Percentiles rank a stretch among this genome's conserved stretches.
Evolutionary conservation across 1,140 invertebrate genomes (phyloP).

Genomic region (Kradibia gibbosae): DNA sequence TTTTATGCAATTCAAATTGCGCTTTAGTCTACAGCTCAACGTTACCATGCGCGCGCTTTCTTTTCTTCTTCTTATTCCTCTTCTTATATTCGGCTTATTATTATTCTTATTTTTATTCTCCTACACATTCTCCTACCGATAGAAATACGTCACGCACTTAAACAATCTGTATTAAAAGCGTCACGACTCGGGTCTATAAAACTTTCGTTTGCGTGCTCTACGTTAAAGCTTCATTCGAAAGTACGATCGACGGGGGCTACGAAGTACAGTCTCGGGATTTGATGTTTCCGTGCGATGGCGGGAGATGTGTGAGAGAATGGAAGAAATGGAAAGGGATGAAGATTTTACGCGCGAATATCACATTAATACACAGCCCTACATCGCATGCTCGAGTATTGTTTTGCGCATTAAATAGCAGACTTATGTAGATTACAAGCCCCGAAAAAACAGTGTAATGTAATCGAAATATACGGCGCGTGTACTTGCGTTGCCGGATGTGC

Average conservation of each 20-base stretch:
- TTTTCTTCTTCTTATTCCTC: neutral
- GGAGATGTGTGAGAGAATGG: neutral
- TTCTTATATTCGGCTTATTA: too few species aligned
- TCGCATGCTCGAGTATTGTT: neutral
- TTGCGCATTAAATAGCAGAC: neutral
- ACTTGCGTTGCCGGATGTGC: slow-evolving; percentile 27
- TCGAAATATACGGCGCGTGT: neutral
- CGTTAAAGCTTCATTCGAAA: too few species aligned
- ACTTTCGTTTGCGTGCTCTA: too few species aligned
- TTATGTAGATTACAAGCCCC: neutral
- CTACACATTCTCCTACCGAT: neutral
- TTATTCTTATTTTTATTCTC: too few species aligned
- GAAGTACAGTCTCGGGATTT: neutral
- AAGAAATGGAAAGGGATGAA: too few species aligned
- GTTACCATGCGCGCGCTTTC: neutral
- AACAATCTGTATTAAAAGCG: neutral
- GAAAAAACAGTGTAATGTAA: neutral
- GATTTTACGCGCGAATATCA: too few species aligned
- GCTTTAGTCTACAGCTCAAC: neutral
- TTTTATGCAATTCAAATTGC: slow-evolving; percentile 14
- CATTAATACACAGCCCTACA: neutral
- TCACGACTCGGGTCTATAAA: neutral
- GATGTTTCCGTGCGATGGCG: neutral
- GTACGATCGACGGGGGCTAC: neutral
- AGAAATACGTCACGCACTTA: neutral